Evolutionary conservation across 2,888 invertebrate species (phyloP).

Genomic region (Archaeoteleia sp.): DNA sequence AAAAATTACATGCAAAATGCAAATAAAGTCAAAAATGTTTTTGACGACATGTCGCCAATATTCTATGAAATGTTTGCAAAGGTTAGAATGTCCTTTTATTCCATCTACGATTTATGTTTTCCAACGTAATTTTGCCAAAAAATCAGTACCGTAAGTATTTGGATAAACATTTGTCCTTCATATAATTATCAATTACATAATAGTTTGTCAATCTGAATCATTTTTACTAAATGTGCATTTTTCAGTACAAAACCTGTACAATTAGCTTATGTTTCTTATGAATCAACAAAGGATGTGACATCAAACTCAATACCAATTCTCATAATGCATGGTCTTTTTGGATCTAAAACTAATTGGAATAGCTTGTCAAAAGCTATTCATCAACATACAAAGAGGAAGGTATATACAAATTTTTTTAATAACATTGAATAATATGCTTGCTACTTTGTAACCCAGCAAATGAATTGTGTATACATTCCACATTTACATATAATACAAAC

Average conservation of each 20-base stretch:
- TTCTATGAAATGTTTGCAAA: slow-evolving; percentile 19
- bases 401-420: slow-evolving; percentile 58
- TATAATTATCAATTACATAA: slow-evolving; percentile 13
- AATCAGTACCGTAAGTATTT: slow-evolving; percentile 24
- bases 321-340: slow-evolving; percentile 91
- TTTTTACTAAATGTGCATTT: slow-evolving; percentile 8
- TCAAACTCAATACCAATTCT: slow-evolving; percentile 80
- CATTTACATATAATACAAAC: no score
- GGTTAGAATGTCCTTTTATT: slow-evolving; percentile 7
- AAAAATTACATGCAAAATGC: slow-evolving; percentile 23
- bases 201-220: neutral
- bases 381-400: slow-evolving; percentile 80
- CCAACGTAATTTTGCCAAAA: slow-evolving; percentile 11
- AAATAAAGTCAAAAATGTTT: slow-evolving; percentile 28
- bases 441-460: no score
- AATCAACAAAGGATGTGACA: slow-evolving; percentile 75
- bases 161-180: neutral
- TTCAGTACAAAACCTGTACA: slow-evolving; percentile 76
- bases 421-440: slow-evolving; percentile 5
- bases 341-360: slow-evolving; percentile 92
- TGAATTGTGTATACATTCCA: no score
- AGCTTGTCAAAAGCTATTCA: slow-evolving; percentile 84
- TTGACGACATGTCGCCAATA: slow-evolving; percentile 28
- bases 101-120: neutral
- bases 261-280: slow-evolving; percentile 82